Base-by-base conservation (phyloP, 2,888 invertebrate genomes). In the Ptilodon capucinus region DNA sequence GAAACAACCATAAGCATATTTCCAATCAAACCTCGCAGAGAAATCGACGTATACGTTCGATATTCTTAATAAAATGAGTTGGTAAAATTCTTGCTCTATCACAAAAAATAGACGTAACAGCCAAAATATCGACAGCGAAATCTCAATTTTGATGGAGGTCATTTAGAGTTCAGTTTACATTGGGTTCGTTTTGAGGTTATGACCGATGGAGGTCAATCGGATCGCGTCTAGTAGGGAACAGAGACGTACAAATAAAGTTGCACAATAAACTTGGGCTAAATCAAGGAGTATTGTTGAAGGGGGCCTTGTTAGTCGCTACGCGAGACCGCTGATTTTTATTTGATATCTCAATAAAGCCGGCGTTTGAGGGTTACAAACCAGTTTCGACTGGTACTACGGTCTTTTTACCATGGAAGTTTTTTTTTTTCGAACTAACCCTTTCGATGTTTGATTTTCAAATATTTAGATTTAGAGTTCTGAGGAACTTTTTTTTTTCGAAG, bases 271-370 rank as follows among this genome's bases (percentile, higher is more conserved):
- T 84, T 81, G 78, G 77, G 78, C 79, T 86, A 87, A 90, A 90
- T 90, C 90, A 90, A 87, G 86, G 73, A 83, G 87, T 76, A 88
- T 90, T 89, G 89, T 89, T 76, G 83, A 82, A 76, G 79, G 73
- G 74, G 76, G 76, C 68, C 85, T 87, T 87, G 87, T 88, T 88
- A 87, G 86, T 70, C 68, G 68, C 71, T 64, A 72, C 74, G 77
- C 74, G 76, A 81, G 83, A 81, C 86, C 84, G 84, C 88, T 88
- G 89, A 90, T 89, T 89, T 89, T 88, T 89, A 87, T 90, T 89
- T 86, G 89, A 91, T 89, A 89, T 90, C 89, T 88, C 87, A 89
- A 91, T 89, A 88, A 85, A 82, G 76, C 76, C 79, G 71, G 74
- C 75, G 72, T 74, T 79, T 75, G 78, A 78, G 84, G 86, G 80